Evolutionary conservation across 2,888 invertebrate species (phyloP), one percentile per base, ranked within the genome.

Genomic region (Thymelicus sylvestris): DNA sequence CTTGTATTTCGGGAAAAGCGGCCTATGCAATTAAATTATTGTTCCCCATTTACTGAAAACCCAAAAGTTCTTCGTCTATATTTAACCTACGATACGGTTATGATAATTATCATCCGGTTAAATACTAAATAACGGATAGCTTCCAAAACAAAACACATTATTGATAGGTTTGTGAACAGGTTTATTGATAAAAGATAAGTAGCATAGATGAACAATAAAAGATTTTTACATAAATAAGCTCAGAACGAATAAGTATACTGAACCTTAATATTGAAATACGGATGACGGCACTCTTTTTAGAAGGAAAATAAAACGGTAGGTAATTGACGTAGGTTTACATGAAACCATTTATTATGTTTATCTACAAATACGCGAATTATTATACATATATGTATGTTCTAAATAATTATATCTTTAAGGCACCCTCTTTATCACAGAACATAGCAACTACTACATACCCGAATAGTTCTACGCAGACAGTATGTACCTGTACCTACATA

Each of bases 361-460:
- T 48, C 31, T 57, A 70, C 41, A 74, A 66, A 66, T 66, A 74
- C 24, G 66, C 66, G 70, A 69, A 67, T 72, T 75, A 82, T 81
- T 55, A 82, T 79, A 80, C 3, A 19, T 31, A 31, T 31, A 31
- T n/a, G n/a, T n/a, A n/a, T n/a, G n/a, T 31, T 31, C 31, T 31
- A 31, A 1, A 5, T 31, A 31, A 3, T 3, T 31, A 31, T 76
- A 78, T 70, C 75, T 80, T 82, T 88, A 92, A 92, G 92, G 92
- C 92, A 92, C 92, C 79, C 78, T 84, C 80, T 83, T 85, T 92
- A 92, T 92, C 92, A 92, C 92, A 92, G 92, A 86, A 87, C 80
- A 86, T 78, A 89, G 81, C 83, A 89, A 81, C 84, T 85, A 87
- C 81, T 74, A 77, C 72, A 76, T 75, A 77, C 71, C 76, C 52